Conservation (phyloP, 1,140 invertebrate species). For the Asobara japonica region DNA sequence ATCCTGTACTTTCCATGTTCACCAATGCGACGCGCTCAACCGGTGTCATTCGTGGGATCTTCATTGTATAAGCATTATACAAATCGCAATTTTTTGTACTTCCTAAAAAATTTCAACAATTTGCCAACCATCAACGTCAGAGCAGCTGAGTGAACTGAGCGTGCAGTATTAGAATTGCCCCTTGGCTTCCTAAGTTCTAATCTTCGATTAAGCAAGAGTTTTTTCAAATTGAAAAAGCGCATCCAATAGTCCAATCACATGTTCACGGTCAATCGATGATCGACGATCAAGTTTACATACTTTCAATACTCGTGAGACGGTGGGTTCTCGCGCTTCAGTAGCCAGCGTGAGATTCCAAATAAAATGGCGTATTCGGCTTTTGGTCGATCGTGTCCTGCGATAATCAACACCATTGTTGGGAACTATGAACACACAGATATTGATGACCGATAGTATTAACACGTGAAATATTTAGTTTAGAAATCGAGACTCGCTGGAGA, state of each 20-base stretch:
- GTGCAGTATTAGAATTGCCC: too few species aligned
- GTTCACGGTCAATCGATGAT: background rate
- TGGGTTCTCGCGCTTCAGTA: background rate
- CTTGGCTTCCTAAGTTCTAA: too few species aligned
- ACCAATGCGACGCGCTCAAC: background rate
- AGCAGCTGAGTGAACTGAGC: too few species aligned
- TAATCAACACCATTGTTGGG: conserved; percentile 13
- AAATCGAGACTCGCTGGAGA: background rate
- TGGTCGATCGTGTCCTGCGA: background rate
- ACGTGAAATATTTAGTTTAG: conserved; percentile 12
- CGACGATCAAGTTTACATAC: too few species aligned
- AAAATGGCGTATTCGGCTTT: background rate
- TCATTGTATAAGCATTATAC: background rate
- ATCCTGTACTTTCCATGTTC: background rate
- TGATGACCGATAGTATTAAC: background rate
- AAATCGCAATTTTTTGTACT: background rate
- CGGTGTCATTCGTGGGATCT: background rate
- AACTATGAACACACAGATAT: background rate
- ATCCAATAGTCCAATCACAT: background rate
- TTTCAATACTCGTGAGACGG: background rate
- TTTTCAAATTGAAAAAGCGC: background rate
- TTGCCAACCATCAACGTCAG: background rate
- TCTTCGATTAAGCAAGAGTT: too few species aligned
- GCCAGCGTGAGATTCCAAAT: background rate
- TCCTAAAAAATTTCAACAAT: background rate